phyloP scores from a whole-genome alignment of 2,888 invertebrate genomes.

The Caradrina clavipalpis region DNA sequence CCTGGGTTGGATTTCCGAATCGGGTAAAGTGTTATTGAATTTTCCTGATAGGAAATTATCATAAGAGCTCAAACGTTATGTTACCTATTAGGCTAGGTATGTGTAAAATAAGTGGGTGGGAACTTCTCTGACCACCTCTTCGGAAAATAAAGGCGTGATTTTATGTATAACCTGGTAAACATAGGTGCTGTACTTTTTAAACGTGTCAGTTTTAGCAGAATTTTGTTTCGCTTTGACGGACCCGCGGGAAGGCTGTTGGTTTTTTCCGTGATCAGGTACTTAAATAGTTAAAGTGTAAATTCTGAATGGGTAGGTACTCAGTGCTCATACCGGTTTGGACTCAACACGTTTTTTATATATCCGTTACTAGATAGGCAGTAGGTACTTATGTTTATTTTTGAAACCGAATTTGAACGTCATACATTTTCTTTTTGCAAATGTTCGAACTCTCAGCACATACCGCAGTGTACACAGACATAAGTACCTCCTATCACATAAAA shows the following conservation, averaged over 20 bases:
- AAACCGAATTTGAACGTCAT: neutral
- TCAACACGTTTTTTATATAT: neutral
- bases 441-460: no score
- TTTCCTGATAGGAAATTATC: neutral
- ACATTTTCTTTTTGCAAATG: neutral
- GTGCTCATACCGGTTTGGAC: constrained; percentile 10
- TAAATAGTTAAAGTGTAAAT: neutral
- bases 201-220: neutral
- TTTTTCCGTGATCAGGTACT: constrained; percentile 15
- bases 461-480: neutral
- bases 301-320: constrained; percentile 1
- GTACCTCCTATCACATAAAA: neutral
- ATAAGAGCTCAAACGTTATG: neutral
- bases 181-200: neutral
- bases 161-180: neutral
- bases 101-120: neutral
- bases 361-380: neutral
- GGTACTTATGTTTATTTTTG: neutral
- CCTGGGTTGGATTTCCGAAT: neutral
- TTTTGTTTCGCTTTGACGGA: constrained; percentile 8
- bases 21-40: neutral
- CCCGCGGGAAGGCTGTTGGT: neutral
- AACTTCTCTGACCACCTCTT: neutral
- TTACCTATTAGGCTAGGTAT: no score
- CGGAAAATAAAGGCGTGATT: neutral